A percentile compares a stretch with the other conserved stretches of the same genome.
Evolutionary conservation across 2,797 vertebrate genomes (phyloP).

Genomic region (Leptodactylus fallax): DNA sequence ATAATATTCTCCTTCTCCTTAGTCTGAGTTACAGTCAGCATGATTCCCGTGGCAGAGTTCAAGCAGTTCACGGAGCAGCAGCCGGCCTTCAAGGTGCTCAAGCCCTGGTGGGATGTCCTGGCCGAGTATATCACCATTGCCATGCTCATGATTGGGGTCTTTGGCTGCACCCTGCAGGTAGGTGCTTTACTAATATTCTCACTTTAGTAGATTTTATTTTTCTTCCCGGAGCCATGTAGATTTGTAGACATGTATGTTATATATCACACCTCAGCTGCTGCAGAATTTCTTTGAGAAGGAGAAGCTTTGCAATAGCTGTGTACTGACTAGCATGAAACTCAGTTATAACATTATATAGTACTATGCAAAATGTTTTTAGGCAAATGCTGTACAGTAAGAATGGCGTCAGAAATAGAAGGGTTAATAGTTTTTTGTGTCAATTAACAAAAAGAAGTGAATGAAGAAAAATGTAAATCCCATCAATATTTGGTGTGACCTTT

Average conservation of each 20-base stretch:
- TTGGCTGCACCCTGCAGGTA: constrained; percentile 92
- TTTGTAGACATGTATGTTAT: background rate
- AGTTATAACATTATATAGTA: too few species aligned
- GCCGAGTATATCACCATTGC: constrained; percentile 88
- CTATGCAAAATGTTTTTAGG: too few species aligned
- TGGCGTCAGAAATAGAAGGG: too few species aligned
- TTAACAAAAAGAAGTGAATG: too few species aligned
- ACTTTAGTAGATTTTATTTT: background rate
- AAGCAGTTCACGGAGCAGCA: constrained; percentile 84
- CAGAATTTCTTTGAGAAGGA: too few species aligned
- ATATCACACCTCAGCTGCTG: too few species aligned
- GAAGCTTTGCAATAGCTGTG: too few species aligned
- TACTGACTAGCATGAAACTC: too few species aligned
- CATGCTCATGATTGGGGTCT: constrained; percentile 94
- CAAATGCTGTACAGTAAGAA: too few species aligned
- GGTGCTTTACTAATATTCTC: constrained; percentile 23
- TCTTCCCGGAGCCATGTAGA: background rate
- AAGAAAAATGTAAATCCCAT: too few species aligned
- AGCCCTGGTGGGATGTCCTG: constrained; percentile 95
- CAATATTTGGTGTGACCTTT: too few species aligned
- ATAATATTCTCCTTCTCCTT: background rate
- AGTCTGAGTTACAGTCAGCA: constrained; percentile 68
- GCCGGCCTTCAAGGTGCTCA: constrained; percentile 85
- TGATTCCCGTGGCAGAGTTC: constrained; percentile 92
- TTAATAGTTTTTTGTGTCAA: too few species aligned